Evolutionary conservation across 2,113 vertebrate genomes (phyloP).

Genomic region (Sinocyclocheilus rhinocerous): DNA sequence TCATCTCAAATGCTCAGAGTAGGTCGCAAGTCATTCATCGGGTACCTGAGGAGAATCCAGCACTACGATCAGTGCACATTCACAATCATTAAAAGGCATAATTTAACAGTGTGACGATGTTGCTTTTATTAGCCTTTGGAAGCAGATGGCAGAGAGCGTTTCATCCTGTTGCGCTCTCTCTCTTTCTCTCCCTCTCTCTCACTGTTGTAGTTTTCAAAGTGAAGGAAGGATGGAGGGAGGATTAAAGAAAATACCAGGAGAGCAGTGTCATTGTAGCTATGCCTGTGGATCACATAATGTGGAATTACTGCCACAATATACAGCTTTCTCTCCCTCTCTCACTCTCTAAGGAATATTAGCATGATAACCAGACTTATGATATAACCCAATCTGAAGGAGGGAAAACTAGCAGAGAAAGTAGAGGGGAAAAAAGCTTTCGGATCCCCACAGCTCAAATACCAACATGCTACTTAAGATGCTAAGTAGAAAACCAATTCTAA

Average conservation of each 20-base stretch:
- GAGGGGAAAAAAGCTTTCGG: not conserved
- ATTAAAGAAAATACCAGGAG: conserved; percentile 67
- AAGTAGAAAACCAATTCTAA: not conserved
- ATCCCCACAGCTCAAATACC: not conserved
- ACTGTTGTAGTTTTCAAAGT: conserved; percentile 54
- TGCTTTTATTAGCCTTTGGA: conserved; percentile 68
- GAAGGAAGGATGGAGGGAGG: conserved; percentile 54
- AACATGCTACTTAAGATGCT: conserved; percentile 5
- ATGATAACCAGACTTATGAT: conserved; percentile 40
- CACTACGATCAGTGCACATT: conserved; percentile 54
- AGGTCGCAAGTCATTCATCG: not conserved
- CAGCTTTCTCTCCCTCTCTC: conserved; percentile 3
- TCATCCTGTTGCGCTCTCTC: conserved; percentile 47
- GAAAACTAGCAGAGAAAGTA: not conserved
- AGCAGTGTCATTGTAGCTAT: conserved; percentile 57
- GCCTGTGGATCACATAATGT: conserved; percentile 60
- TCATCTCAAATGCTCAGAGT: conserved; percentile 23
- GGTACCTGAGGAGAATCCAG: conserved; percentile 2
- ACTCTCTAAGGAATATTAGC: conserved; percentile 27
- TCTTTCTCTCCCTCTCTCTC: conserved; percentile 23
- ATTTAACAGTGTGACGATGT: conserved; percentile 68
- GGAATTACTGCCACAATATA: conserved; percentile 60
- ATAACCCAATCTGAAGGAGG: conserved; percentile 21
- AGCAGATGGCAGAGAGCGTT: conserved; percentile 68
- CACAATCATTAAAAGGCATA: conserved; percentile 70